phyloP scores from a whole-genome alignment of 2,797 vertebrate genomes.

The Lutjanus campechanus region DNA sequence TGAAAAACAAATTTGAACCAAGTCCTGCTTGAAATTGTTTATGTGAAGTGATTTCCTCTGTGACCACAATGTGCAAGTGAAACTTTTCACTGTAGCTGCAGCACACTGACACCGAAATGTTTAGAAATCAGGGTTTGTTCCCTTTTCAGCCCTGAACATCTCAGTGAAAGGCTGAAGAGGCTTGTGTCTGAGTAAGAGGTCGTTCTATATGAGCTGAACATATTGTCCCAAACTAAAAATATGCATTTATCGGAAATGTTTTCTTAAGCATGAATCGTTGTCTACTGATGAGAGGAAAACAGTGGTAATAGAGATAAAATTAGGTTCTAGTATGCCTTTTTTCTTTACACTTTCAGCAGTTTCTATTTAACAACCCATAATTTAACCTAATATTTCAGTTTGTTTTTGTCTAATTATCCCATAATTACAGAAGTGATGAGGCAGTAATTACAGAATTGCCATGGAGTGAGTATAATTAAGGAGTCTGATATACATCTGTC shows the following conservation, averaged over 20 bases:
- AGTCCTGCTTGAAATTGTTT: slow-evolving; percentile 39
- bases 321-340: background rate
- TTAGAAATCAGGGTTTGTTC: background rate
- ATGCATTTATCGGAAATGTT: background rate
- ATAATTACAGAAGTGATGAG: slow-evolving; percentile 44
- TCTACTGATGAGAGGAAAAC: slow-evolving; percentile 7
- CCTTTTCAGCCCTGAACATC: background rate
- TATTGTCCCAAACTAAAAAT: background rate
- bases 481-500: slow-evolving; percentile 46
- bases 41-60: slow-evolving; percentile 16
- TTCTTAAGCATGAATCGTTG: background rate
- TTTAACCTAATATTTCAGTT: slow-evolving; percentile 35
- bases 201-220: background rate
- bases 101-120: background rate
- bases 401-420: slow-evolving; percentile 52
- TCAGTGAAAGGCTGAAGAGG: background rate
- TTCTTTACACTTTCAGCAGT: background rate
- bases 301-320: slow-evolving; percentile 10
- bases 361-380: slow-evolving; percentile 18
- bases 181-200: background rate
- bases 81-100: background rate
- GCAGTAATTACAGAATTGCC: slow-evolving; percentile 27
- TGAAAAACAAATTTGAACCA: slow-evolving; percentile 37
- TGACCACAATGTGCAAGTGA: slow-evolving; percentile 1
- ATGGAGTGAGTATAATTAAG: slow-evolving; percentile 29